Conservation (phyloP, 2,113 vertebrate genomes). For the Pungitius pungitius region DNA sequence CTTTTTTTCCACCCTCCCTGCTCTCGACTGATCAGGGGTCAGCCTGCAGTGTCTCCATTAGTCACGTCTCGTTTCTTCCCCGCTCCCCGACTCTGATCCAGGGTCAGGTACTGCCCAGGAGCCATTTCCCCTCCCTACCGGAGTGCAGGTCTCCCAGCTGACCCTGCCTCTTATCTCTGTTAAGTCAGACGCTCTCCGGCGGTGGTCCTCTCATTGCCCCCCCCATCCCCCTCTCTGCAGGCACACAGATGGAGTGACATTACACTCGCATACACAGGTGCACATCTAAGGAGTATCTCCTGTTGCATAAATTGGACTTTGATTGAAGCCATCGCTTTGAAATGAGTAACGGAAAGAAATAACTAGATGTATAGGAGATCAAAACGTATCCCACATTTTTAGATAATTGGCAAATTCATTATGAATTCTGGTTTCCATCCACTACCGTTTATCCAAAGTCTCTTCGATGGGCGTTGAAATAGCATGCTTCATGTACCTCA, state of each 20-base stretch:
- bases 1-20: not conserved
- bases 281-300: not conserved
- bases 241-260: not conserved
- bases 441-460: not conserved
- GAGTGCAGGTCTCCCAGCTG: constrained; percentile 51
- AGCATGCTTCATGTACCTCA: not conserved
- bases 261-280: not conserved
- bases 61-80: constrained; percentile 72
- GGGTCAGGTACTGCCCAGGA: constrained; percentile 61
- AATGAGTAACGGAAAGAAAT: not conserved
- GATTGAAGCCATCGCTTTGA: not conserved
- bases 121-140: constrained; percentile 55
- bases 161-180: constrained; percentile 68
- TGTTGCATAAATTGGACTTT: not conserved
- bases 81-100: constrained; percentile 55
- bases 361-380: not conserved
- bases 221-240: not conserved
- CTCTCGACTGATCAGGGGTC: constrained; percentile 62
- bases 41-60: constrained; percentile 64
- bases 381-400: not conserved
- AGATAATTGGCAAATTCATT: not conserved
- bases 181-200: constrained; percentile 56
- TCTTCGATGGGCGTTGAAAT: not conserved
- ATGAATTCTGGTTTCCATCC: not conserved
- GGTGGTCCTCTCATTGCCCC: constrained; percentile 59